Evolutionary conservation across 2,797 vertebrate genomes (phyloP).

Genomic region (Tragopan temminckii): DNA sequence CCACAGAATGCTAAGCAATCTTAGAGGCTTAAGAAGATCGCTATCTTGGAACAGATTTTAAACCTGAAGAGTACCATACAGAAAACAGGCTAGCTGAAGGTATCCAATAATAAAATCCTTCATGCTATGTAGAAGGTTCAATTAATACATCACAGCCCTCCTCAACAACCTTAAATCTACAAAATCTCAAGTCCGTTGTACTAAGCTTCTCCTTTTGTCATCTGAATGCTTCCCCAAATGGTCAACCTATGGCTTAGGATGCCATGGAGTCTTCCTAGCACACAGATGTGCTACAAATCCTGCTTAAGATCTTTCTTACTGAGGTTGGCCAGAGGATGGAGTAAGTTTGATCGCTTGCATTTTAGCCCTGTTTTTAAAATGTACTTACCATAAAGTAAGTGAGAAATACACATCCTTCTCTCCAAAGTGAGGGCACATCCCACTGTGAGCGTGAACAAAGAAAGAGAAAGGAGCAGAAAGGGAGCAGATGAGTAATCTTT

Average conservation of each 20-base stretch:
- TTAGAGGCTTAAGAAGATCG: neutral
- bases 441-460: fast-evolving
- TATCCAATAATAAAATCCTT: neutral
- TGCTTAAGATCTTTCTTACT: neutral
- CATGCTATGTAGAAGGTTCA: neutral
- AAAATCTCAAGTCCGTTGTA: neutral
- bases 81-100: neutral
- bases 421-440: neutral
- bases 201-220: neutral
- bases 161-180: neutral
- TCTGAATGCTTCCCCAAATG: fast-evolving
- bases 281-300: neutral
- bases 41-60: neutral
- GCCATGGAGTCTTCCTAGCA: neutral
- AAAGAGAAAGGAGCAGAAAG: neutral
- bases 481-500: neutral
- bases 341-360: neutral
- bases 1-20: neutral
- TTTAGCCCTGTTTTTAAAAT: neutral
- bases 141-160: neutral
- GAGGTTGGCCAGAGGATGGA: neutral
- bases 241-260: neutral
- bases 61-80: neutral
- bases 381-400: neutral
- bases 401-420: neutral